Percentiles rank a stretch among this genome's conserved stretches.
Conservation (phyloP, 2,888 invertebrate genomes). For the Scaptomyza flava region DNA sequence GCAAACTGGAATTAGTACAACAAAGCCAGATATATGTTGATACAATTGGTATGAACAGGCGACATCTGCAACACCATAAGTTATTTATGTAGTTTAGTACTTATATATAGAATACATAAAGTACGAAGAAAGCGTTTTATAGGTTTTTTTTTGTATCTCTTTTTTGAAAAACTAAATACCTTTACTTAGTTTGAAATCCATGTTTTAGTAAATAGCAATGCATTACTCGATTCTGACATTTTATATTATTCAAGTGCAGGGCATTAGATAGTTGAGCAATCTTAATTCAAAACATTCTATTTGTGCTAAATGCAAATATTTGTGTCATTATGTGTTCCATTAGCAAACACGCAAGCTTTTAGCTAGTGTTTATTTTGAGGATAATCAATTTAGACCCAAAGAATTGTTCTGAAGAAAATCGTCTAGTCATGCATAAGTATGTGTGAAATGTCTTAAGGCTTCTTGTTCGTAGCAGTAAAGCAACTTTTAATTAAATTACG, state of each 20-base stretch:
- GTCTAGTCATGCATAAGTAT: background rate
- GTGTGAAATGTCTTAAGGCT: too few species aligned
- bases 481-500: too few species aligned
- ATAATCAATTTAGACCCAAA: background rate
- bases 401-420: background rate
- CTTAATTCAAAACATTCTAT: background rate
- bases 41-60: too few species aligned
- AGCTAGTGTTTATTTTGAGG: conserved; percentile 1
- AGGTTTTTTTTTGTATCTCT: too few species aligned
- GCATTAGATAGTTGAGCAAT: background rate
- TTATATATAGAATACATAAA: too few species aligned
- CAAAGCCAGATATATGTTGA: background rate
- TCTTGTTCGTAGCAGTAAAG: too few species aligned
- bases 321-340: conserved; percentile 10
- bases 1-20: background rate
- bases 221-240: background rate
- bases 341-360: conserved; percentile 31
- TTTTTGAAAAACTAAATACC: too few species aligned
- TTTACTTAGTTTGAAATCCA: too few species aligned
- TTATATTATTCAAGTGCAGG: background rate
- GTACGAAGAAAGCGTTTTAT: too few species aligned
- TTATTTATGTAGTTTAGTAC: too few species aligned
- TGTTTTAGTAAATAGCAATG: background rate
- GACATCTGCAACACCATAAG: too few species aligned
- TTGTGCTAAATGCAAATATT: conserved; percentile 9